phyloP scores from a whole-genome alignment of 2,797 vertebrate genomes.

The Vireo griseus region DNA sequence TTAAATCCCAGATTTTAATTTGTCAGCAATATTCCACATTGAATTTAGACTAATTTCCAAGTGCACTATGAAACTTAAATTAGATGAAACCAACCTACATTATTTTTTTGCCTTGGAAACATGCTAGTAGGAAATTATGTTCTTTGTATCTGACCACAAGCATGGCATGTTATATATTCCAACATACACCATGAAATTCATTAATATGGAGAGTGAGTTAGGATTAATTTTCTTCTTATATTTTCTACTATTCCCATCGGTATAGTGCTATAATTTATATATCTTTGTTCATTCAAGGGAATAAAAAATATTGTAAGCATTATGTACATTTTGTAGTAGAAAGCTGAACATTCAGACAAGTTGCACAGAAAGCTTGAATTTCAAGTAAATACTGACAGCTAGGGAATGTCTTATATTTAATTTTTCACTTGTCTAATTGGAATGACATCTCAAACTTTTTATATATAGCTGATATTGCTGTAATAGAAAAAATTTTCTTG shows the following conservation, averaged over 20 bases:
- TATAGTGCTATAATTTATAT: neutral
- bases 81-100: neutral
- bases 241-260: neutral
- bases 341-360: neutral
- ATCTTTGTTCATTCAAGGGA: neutral
- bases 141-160: neutral
- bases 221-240: neutral
- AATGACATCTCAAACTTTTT: constrained; percentile 21
- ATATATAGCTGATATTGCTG: neutral
- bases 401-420: neutral
- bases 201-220: neutral
- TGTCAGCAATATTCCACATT: neutral
- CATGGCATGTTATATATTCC: neutral
- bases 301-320: neutral
- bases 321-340: neutral
- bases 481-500: neutral
- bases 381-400: constrained; percentile 18
- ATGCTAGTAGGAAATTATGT: neutral
- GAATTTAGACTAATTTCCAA: constrained; percentile 27
- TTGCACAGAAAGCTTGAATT: neutral
- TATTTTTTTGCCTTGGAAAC: neutral
- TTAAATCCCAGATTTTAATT: constrained; percentile 30
- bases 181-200: neutral
- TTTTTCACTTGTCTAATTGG: constrained; percentile 42
- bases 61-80: neutral